Evolutionary conservation across 1,140 invertebrate genomes (phyloP), one percentile per base, ranked within the genome.

Genomic region (Drosophila subobscura): DNA sequence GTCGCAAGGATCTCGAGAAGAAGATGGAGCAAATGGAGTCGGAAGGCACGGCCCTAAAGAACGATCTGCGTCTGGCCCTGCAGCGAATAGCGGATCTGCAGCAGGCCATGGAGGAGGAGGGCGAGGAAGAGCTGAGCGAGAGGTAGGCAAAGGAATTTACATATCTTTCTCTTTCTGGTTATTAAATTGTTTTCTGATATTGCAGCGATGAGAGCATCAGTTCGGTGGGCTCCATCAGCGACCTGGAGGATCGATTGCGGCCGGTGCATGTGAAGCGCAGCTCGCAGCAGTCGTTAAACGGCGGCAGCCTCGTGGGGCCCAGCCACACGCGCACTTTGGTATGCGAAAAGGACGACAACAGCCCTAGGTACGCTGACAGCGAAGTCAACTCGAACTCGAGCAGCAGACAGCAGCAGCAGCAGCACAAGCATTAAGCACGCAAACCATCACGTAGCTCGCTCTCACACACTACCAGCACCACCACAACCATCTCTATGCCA

Each of bases 21-120:
- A 93, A 94, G 64, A 92, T 95, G 42, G 95, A 96, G 79, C 92
- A 93, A 55, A 91, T 94, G 4, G 95, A 96, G 78, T 93, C 94
- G 0, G 95, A 96, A 89, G 93, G 93, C 3, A 91, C 93, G 42
- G 93, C 94, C 7, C 92, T 94, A 0, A 92, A 93, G 64, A 93
- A 95, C 51, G 97, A 97, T 92, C 93, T 97, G 22, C 94, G 96
- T 56, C 92, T 97, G 75, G 96, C 97, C 5, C 92, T 97, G 72
- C 96, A 97, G 90, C 93, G 96, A 78, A 97, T 97, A 67, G 95
- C 96, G 49, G 96, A 97, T 91, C 91, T 97, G 6, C 96, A 97
- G 78, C 94, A 95, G 77, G 96, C 96, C n/a, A 95, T 97, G 89
- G 95, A 97, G 83, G 96, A 97, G 80, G 96, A 95, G 59, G 92